Evolutionary conservation across 2,888 invertebrate genomes (phyloP).

Genomic region (Phasia obesa): DNA sequence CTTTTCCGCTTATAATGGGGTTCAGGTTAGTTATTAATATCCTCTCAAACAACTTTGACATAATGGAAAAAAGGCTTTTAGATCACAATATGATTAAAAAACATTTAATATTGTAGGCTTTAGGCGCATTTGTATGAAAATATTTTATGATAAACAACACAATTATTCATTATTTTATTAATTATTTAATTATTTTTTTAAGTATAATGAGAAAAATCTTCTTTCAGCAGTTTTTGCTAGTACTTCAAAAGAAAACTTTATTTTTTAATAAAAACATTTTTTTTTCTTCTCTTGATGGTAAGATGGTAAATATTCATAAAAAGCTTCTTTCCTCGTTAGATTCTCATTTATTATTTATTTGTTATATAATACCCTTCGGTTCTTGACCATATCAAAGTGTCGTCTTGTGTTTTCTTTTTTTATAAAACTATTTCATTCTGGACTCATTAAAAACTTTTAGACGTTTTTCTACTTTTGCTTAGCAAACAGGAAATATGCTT

Average conservation of each 20-base stretch:
- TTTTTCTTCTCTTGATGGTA: background rate
- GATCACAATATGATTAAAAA: too few relatives aligned
- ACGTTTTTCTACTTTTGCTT: background rate
- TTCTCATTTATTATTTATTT: background rate
- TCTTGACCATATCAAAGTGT: constrained; percentile 32
- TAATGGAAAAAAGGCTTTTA: too few relatives aligned
- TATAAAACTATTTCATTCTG: background rate
- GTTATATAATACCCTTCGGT: background rate
- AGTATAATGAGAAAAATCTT: background rate
- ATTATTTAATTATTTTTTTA: too few relatives aligned
- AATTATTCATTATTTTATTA: too few relatives aligned
- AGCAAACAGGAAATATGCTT: background rate
- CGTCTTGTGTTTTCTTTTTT: background rate
- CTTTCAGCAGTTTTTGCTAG: background rate
- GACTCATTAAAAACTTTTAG: constrained; percentile 52
- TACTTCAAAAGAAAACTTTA: background rate
- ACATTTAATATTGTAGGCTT: too few relatives aligned
- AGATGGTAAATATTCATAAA: too few relatives aligned
- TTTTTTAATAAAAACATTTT: background rate
- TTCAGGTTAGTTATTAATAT: too few relatives aligned
- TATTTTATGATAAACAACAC: too few relatives aligned
- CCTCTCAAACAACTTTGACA: too few relatives aligned
- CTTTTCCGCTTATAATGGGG: too few relatives aligned
- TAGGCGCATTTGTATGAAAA: too few relatives aligned
- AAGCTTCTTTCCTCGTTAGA: background rate